Base-by-base conservation (phyloP, 2,888 invertebrate genomes). In the Deroplatys truncata region DNA sequence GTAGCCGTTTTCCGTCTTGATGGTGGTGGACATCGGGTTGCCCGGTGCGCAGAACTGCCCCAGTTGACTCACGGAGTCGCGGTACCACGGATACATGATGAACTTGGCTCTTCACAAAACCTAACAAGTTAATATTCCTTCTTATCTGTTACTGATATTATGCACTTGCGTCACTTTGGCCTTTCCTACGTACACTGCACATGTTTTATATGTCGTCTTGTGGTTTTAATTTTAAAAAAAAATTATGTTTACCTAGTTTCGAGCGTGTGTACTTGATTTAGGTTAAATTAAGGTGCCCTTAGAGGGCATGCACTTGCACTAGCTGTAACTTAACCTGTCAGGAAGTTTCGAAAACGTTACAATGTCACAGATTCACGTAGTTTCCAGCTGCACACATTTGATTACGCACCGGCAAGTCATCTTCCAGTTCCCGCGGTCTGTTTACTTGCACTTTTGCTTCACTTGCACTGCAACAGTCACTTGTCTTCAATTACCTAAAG, bases 1-100 rank as follows among this genome's bases (percentile, higher is more conserved):
- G 94, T 95, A 96, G 93, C 95, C 95, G 92, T 95, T 95, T 93
- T 95, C 95, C 88, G 95, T 95, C 93, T 96, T 96, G 93, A 95
- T 95, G 83, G 95, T 95, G 89, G 96, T 94, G 84, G 95, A 94
- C 94, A 94, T 94, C 9, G 94, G 95, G 91, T 95, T 95, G 92
- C 95, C 95, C 92, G 95, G 94, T 31, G 90, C 90, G 89, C 91
- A 91, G 88, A 91, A 91, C 90, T 91, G 91, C n/a, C 91, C 91
- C 87, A 91, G 90, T 85, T 91, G 91, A 31, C 91, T 90, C 49
- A 91, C 91, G 31, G 91, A 90, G 84, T 91, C 91, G 28, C 91
- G 89, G 86, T 91, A 91, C 91, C 91, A 91, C 84, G 91, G 91
- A 85, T 91, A 91, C 91, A 91, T 91, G 35, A 35, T 83, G 83